Conservation (phyloP, 2,113 vertebrate genomes). For the Arothron firmamentum region DNA sequence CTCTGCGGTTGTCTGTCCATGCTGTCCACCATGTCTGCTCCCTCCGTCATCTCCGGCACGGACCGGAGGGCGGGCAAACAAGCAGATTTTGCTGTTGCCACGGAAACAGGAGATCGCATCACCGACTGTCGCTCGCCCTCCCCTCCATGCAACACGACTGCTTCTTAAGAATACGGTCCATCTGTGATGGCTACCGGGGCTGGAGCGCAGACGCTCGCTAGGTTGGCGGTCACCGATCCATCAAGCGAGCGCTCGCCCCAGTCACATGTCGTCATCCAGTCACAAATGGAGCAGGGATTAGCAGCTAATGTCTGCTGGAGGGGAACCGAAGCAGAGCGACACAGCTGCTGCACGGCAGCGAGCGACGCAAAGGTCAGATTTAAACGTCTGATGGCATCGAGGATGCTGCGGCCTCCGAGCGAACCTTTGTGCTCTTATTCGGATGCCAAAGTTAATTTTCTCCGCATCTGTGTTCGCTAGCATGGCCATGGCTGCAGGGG, state of each 20-base stretch:
- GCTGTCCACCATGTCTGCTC: slow-evolving; percentile 37
- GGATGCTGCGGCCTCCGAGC: too few relatives aligned
- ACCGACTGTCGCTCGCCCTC: slow-evolving; percentile 36
- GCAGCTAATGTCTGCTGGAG: slow-evolving; percentile 4
- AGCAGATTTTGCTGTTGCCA: slow-evolving; percentile 54
- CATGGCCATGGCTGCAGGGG: not conserved
- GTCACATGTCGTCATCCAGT: not conserved
- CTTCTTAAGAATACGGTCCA: not conserved
- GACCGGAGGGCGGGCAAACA: slow-evolving; percentile 40
- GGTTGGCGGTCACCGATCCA: too few relatives aligned
- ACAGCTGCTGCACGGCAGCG: slow-evolving; percentile 7
- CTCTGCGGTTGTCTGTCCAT: not conserved
- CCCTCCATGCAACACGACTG: not conserved
- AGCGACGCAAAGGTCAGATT: slow-evolving; percentile 25
- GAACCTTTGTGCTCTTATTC: not conserved
- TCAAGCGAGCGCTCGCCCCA: too few relatives aligned
- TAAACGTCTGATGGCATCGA: not conserved
- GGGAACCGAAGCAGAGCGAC: slow-evolving; percentile 1
- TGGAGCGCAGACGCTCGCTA: too few relatives aligned
- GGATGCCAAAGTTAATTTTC: too few relatives aligned
- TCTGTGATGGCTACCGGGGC: too few relatives aligned
- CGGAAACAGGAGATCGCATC: slow-evolving; percentile 62
- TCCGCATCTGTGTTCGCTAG: too few relatives aligned
- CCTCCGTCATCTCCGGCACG: slow-evolving; percentile 35
- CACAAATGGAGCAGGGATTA: slow-evolving; percentile 16